Conservation (phyloP, 1,140 invertebrate genomes). For the Drosophila auraria region DNA sequence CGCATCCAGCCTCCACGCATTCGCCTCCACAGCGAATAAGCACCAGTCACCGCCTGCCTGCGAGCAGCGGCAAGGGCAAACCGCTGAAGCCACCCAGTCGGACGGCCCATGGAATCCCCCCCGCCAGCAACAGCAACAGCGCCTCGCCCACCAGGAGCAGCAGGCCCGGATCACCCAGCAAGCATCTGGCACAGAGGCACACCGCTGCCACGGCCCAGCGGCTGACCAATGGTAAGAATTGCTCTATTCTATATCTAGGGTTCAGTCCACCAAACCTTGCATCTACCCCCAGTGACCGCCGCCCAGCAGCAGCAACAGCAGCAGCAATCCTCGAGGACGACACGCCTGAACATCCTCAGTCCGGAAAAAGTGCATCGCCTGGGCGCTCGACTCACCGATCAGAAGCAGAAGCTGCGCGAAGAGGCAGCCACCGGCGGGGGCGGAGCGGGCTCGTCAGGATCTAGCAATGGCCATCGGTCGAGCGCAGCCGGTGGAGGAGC, state of each 20-base stretch:
- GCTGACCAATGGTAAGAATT: slow-evolving; percentile 40
- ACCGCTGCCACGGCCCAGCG: slow-evolving; percentile 74
- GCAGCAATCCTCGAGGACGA: slow-evolving; percentile 44
- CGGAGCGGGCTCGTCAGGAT: slow-evolving; percentile 5
- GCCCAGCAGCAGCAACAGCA: slow-evolving; percentile 36
- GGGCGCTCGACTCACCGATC: slow-evolving; percentile 75
- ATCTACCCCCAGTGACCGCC: slow-evolving; percentile 20
- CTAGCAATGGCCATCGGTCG: not conserved
- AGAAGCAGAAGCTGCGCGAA: slow-evolving; percentile 75
- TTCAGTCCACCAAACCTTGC: not conserved
- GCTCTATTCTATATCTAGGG: too few species aligned
- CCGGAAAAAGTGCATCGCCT: slow-evolving; percentile 82
- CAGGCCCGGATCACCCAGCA: slow-evolving; percentile 60
- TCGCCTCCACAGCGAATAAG: not conserved
- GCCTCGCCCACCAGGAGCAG: slow-evolving; percentile 53
- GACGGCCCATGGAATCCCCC: not conserved
- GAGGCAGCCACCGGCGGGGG: slow-evolving; percentile 34
- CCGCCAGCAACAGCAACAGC: slow-evolving; percentile 16
- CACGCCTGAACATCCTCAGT: slow-evolving; percentile 75
- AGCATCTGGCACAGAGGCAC: slow-evolving; percentile 70
- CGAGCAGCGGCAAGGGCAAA: slow-evolving; percentile 39
- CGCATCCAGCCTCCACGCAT: not conserved
- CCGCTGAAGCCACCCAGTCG: slow-evolving; percentile 18
- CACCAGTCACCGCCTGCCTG: slow-evolving; percentile 14
- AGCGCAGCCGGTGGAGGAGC: not conserved